Evolutionary conservation across 2,113 vertebrate genomes (phyloP), one percentile per base, ranked within the genome.

Genomic region (Tricholaema leucomelas): DNA sequence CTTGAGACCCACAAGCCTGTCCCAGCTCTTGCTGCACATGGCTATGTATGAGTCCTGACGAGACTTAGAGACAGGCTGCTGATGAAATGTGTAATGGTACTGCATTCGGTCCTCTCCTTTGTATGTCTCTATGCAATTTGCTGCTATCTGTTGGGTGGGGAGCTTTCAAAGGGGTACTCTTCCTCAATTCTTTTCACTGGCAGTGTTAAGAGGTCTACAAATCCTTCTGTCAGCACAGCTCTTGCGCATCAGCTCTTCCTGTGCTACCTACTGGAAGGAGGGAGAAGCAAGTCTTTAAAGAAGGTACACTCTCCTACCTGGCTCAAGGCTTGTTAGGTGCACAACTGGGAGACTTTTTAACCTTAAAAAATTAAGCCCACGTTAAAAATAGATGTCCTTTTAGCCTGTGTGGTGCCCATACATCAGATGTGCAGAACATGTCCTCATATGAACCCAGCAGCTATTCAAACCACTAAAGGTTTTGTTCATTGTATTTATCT

Each of bases 381-480:
- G 16, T 61, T 83, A 77, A 83, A 85, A 92, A 93, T 64, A 79
- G 46, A 84, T 23, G 10, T 35, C 7, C 28, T 87, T 83, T 89
- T 55, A 63, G 33, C 23, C 31, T 6, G 8, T 2, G 6, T 38
- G 56, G 18, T 81, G 33, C 63, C 30, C 35, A 12, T 24, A 16
- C 15, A 38, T 60, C n/a, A n/a, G 60, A 70, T 31, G 24, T 54
- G 66, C 19, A 52, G 81, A 76, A 65, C 4, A 19, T 48, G 83
- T 91, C 90, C 95, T 89, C 10, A 1, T 24, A 12, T 77, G 87
- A 96, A 92, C 91, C 35, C 38, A 2, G 40, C 20, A 73, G 40
- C 74, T 64, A 67, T 95, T 95, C 81, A 88, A 63, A 89, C 86
- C 69, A 92, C 59, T 13, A 80, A 74, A 48, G 54, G 16, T 88